Percentiles rank a stretch among this genome's conserved stretches.
These are phyloP conservation scores for Leiothrix lutea DNA, from an alignment of 2,113 vertebrate species.

Conservation along the genomic window DNA sequence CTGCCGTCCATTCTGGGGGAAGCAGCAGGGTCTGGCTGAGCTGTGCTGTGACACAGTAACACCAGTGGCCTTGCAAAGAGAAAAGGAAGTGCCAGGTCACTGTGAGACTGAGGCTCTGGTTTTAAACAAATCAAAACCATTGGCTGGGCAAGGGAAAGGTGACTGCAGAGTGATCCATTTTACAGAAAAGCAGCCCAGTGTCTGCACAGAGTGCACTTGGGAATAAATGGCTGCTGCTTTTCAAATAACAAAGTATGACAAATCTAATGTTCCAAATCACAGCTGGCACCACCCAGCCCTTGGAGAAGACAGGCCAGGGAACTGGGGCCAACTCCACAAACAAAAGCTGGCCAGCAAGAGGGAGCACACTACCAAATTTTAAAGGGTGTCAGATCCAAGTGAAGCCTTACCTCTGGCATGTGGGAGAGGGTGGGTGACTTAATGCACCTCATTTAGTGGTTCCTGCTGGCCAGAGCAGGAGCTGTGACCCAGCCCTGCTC, in stretches of 20 bases:
- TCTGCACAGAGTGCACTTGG: neutral
- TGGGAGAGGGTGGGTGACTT: neutral
- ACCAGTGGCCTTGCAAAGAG: accelerated
- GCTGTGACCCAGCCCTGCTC: neutral
- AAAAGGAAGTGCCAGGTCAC: neutral
- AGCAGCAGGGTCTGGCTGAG: accelerated
- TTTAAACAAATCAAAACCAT: neutral
- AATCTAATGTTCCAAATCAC: neutral
- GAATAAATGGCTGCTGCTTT: conserved; percentile 6
- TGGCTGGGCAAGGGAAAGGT: neutral
- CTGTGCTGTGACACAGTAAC: neutral
- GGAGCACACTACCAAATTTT: neutral
- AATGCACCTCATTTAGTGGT: accelerated
- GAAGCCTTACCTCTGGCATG: neutral
- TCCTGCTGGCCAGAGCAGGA: neutral
- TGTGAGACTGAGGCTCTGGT: neutral
- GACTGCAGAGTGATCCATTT: neutral
- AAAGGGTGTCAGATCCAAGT: neutral
- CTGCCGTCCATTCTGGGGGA: neutral
- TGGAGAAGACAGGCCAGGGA: neutral
- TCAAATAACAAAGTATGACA: neutral
- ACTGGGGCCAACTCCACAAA: neutral
- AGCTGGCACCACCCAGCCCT: neutral
- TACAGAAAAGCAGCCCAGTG: neutral
- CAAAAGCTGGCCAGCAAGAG: neutral